Percentiles rank a stretch among this genome's conserved stretches.
phyloP scores from a whole-genome alignment of 2,888 invertebrate genomes.

The Conistra vaccinii region DNA sequence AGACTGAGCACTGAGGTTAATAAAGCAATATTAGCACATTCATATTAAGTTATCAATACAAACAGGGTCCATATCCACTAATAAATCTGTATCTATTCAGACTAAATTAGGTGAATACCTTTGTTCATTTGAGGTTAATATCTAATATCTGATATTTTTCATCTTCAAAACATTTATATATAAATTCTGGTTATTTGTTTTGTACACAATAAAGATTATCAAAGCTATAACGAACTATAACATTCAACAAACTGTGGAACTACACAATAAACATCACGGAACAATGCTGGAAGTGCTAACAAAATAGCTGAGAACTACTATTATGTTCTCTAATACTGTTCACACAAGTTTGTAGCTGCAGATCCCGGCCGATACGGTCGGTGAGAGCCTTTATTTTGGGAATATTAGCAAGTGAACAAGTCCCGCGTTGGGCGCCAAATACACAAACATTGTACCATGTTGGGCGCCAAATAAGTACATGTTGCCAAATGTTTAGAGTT shows the following conservation, averaged over 20 bases:
- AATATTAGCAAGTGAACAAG: constrained; percentile 54
- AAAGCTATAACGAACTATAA: constrained; percentile 21
- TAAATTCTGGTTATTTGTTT: constrained; percentile 5
- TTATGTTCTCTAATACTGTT: constrained; percentile 57
- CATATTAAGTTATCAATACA: constrained; percentile 31
- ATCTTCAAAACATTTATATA: neutral
- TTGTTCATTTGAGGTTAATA: constrained; percentile 5
- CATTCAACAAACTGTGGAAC: constrained; percentile 24
- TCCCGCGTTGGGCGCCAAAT: constrained; percentile 59
- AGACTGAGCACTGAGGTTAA: constrained; percentile 23
- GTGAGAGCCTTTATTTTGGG: constrained; percentile 54
- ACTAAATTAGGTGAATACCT: constrained; percentile 12
- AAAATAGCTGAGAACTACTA: constrained; percentile 56
- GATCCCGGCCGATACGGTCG: constrained; percentile 32
- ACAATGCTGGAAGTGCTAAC: constrained; percentile 52
- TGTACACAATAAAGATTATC: constrained; percentile 30
- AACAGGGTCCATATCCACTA: constrained; percentile 8
- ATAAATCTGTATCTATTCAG: constrained; percentile 37
- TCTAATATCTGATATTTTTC: neutral
- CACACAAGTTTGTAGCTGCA: constrained; percentile 53
- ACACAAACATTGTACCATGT: constrained; percentile 30
- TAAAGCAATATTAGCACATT: constrained; percentile 45
- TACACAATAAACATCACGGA: constrained; percentile 50
- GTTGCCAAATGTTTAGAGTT: constrained; percentile 48
- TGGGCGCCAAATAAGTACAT: constrained; percentile 53